Conservation (phyloP, 2,797 vertebrate genomes). For the Prunella strophiata region DNA sequence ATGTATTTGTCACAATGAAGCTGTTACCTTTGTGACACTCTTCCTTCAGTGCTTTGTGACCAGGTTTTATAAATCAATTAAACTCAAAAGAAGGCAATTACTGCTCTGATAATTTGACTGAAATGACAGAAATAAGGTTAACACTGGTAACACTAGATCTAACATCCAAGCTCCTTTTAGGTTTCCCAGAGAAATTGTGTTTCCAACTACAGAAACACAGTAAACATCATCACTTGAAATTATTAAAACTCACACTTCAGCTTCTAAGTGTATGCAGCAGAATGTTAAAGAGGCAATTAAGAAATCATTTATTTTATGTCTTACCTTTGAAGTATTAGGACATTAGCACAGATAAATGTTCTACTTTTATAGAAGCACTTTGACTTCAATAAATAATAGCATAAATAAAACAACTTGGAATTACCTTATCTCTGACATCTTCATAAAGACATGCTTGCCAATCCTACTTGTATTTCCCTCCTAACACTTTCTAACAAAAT, state of each 20-base stretch:
- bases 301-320: background rate
- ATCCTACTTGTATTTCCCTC: background rate
- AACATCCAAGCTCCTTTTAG: background rate
- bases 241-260: background rate
- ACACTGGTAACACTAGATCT: background rate
- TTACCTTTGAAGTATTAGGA: background rate
- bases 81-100: background rate
- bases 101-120: background rate
- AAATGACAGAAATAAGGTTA: background rate
- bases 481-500: conserved; percentile 16
- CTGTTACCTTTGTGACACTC: background rate
- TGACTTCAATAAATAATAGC: background rate
- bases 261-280: background rate
- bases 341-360: background rate
- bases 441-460: background rate
- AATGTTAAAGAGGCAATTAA: conserved; percentile 17
- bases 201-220: background rate
- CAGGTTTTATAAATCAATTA: background rate
- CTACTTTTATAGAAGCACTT: background rate
- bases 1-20: background rate
- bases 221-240: background rate
- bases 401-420: background rate
- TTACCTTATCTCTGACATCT: background rate
- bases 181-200: background rate
- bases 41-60: background rate